phyloP scores from a whole-genome alignment of 2,797 vertebrate genomes.

The Pelochelys cantorii region DNA sequence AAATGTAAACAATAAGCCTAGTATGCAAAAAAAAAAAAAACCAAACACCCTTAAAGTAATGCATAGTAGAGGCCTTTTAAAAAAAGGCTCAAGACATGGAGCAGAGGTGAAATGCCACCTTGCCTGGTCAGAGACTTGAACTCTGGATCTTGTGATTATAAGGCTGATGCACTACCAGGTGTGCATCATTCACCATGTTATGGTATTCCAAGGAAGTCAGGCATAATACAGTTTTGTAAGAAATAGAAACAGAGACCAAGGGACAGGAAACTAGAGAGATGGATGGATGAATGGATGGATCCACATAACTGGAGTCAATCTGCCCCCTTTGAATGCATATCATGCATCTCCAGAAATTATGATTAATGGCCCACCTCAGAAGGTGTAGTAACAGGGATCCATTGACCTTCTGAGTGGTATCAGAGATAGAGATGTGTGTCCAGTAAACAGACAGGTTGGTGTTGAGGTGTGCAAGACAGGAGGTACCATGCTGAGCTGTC shows the following conservation, averaged over 20 bases:
- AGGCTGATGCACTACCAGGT: too few species aligned
- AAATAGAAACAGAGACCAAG: neutral
- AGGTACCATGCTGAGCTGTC: neutral
- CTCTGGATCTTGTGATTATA: too few species aligned
- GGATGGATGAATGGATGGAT: neutral
- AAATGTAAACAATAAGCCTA: constrained; percentile 23
- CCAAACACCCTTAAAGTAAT: neutral
- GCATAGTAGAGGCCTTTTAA: too few species aligned
- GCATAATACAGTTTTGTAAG: neutral
- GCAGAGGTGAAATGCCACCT: too few species aligned
- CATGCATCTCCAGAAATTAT: neutral
- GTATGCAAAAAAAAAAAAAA: neutral
- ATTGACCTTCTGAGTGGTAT: neutral
- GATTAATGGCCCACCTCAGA: neutral
- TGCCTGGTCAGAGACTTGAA: too few species aligned
- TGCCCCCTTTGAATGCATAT: neutral
- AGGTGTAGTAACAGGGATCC: neutral
- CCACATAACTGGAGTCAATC: accelerated
- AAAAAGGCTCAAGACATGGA: too few species aligned
- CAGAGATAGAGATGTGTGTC: neutral
- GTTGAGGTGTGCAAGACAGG: neutral
- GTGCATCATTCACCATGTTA: neutral
- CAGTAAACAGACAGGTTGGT: neutral
- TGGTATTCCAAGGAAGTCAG: neutral
- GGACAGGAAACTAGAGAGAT: neutral